Base-by-base conservation (phyloP, 2,888 invertebrate genomes). In the Himalopsyche japonica region DNA sequence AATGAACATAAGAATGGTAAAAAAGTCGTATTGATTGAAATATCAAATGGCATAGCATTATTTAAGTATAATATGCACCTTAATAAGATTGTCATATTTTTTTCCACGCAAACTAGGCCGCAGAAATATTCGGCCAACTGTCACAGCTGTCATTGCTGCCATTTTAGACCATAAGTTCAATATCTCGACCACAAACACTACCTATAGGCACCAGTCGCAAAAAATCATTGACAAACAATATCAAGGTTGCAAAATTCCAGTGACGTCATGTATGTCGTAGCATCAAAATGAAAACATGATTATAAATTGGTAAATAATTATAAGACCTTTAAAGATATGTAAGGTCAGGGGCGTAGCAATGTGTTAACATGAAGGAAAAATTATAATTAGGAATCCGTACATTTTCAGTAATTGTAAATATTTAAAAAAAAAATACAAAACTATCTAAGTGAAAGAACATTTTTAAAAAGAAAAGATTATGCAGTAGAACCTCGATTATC, bases 81-180 rank as follows among this genome's bases (percentile, higher is more conserved):
- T 82, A n/a, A 84, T 48, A 8, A 84, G 27, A 34, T 37, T 79
- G 76, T 80, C 85, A 82, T 80, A 82, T 30, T 76, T 80, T 78
- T 34, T 85, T 80, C 80, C 80, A 12, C 30, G 82, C 30, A 76
- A 76, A 80, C 43, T 80, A 30, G 47, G 76, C 10, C 85, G 48
- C 5, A 78, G 8, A 70, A 76, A 48, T 6, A 85, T 6, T 24
- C 83, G 82, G 34, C 81, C n/a, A 47, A 80, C 47, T 30, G 82
- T 77, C 77, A 83, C 43, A 37, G 81, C 47, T 10, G 85, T 80
- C 85, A 85, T 85, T 43, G 37, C 43, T 47, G 80, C 34, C 76
- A 76, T 34, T 76, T 76, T 76, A 10, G 12, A 76, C 34, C 32
- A 32, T 76, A 57, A 57, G 57, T 57, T 57, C 57, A 20, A 57